Conservation (phyloP, 2,888 invertebrate species). For the Drosophila fulvimacula region DNA sequence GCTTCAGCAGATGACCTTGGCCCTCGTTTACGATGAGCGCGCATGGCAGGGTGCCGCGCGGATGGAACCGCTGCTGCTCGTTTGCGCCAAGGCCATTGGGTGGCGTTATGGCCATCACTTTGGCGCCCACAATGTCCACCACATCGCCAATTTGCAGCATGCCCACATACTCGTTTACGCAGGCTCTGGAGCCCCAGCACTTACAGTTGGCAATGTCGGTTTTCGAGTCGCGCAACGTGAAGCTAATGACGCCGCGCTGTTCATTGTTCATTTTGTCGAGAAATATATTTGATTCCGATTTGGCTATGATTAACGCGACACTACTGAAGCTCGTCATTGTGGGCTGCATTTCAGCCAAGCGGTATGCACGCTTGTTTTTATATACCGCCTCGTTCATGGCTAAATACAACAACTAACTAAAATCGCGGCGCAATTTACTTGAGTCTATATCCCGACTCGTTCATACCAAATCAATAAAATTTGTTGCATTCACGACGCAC, state of each 20-base stretch:
- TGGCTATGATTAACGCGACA: slow-evolving; percentile 88
- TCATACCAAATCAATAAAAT: slow-evolving; percentile 32
- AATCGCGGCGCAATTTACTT: background rate
- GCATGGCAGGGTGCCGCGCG: slow-evolving; percentile 89
- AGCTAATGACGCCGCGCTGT: slow-evolving; percentile 90
- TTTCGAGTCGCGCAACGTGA: slow-evolving; percentile 90
- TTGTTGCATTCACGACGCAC: background rate
- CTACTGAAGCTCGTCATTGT: slow-evolving; percentile 82
- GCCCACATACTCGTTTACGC: slow-evolving; percentile 87
- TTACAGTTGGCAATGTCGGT: slow-evolving; percentile 90
- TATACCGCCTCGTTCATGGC: slow-evolving; percentile 36
- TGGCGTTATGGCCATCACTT: slow-evolving; percentile 86
- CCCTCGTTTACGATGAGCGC: slow-evolving; percentile 89
- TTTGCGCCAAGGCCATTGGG: slow-evolving; percentile 57
- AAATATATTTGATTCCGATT: slow-evolving; percentile 86
- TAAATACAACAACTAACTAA: background rate
- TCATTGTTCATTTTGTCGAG: slow-evolving; percentile 82
- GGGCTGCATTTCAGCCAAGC: slow-evolving; percentile 53
- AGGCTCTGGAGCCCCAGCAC: slow-evolving; percentile 90
- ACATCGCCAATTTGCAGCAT: slow-evolving; percentile 89
- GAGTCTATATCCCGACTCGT: slow-evolving; percentile 1
- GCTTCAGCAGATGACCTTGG: slow-evolving; percentile 87
- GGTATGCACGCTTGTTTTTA: slow-evolving; percentile 9
- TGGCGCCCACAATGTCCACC: slow-evolving; percentile 90
- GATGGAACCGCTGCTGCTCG: slow-evolving; percentile 86